Evolutionary conservation across 30 jellyfish, hydroid and myxozoan genomes (phyloP).

Genomic region (Aurelia coerulea): DNA sequence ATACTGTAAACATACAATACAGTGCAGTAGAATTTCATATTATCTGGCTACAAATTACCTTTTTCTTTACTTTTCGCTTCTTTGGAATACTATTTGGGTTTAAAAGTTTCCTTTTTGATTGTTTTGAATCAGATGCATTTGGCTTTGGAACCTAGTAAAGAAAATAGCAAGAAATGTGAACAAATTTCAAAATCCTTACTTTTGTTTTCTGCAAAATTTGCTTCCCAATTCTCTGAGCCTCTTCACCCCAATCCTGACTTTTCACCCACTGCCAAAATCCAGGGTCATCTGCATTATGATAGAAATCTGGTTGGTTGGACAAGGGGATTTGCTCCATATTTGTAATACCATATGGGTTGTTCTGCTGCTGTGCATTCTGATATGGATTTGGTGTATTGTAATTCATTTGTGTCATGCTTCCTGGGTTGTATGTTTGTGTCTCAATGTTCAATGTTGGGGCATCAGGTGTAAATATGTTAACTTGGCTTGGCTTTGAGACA

Average conservation of each 20-base stretch:
- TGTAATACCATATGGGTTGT: neutral
- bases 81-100: neutral
- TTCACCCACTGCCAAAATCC: constrained; percentile 81
- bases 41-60: neutral
- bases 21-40: too few relatives aligned
- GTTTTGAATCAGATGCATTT: neutral
- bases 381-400: neutral
- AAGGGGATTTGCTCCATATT: constrained; percentile 14
- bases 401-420: constrained; percentile 2
- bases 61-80: neutral
- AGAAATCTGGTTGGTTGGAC: constrained; percentile 23
- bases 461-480: constrained; percentile 47
- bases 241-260: constrained; percentile 72
- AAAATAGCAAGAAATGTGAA: neutral
- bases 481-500: constrained; percentile 35
- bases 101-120: neutral
- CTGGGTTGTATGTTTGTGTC: neutral
- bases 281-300: constrained; percentile 47
- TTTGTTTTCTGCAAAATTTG: constrained; percentile 75
- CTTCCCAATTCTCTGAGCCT: constrained; percentile 74
- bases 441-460: constrained; percentile 24
- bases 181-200: constrained; percentile 16
- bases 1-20: too few relatives aligned
- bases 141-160: neutral
- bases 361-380: neutral